Evolutionary conservation across 2,888 invertebrate species (phyloP), one percentile per base, ranked within the genome.

Genomic region (Eledona agricola): DNA sequence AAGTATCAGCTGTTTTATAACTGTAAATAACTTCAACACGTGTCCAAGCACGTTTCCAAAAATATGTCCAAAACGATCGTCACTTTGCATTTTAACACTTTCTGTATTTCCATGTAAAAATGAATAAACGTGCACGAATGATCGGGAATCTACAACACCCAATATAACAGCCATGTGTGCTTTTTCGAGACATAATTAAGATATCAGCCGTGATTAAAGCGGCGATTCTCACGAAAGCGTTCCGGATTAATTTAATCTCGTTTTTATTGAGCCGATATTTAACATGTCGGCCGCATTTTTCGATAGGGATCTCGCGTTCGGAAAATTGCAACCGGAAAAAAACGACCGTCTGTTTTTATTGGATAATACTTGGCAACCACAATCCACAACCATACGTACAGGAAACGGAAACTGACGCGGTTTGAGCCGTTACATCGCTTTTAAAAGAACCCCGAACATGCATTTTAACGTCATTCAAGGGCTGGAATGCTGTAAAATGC

Each of bases 141-240:
- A n/a, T n/a, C n/a, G n/a, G n/a, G n/a, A n/a, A n/a, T n/a, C n/a
- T n/a, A n/a, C n/a, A n/a, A n/a, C n/a, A n/a, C n/a, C n/a, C n/a
- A n/a, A n/a, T n/a, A n/a, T n/a, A n/a, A n/a, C 4, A 10, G 6
- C 2, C 35, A 35, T 12, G 29, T 42, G 12, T 32, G 34, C 46
- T 38, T 31, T 53, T 47, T 35, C 35, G 43, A 43, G 46, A 54
- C 34, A 47, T 35, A 54, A 54, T 54, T 54, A 54, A 54, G 54
- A 54, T 54, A 54, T 53, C 49, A 38, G 32, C 19, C 51, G 40
- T 37, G 51, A 55, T 55, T 55, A 38, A n/a, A 19, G 9, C 11
- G 51, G 51, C 49, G 52, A 49, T 56, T 56, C 56, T 49, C 52
- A 56, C 56, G 56, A 51, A 56, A 53, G 31, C 43, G 38, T 45